Evolutionary conservation across 2,113 vertebrate genomes (phyloP).

Genomic region (Smithornis capensis): DNA sequence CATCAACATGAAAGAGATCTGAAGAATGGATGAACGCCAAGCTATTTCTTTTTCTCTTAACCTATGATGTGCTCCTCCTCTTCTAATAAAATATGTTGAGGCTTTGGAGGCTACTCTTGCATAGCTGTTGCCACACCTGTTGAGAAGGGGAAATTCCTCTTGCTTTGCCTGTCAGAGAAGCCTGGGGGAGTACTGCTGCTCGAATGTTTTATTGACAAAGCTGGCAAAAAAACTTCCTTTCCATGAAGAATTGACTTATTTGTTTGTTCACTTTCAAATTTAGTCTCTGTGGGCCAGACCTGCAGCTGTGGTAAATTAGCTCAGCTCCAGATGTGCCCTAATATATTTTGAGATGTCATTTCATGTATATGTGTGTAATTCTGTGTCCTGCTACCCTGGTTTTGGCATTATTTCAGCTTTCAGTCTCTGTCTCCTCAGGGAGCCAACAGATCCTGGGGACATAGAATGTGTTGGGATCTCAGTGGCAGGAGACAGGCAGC

Average conservation of each 20-base stretch:
- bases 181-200: background rate
- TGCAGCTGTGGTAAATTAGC: conserved; percentile 54
- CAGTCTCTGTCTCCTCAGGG: background rate
- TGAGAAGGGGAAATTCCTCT: conserved; percentile 57
- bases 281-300: conserved; percentile 23
- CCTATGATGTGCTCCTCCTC: background rate
- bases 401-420: background rate
- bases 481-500: background rate
- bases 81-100: conserved; percentile 32
- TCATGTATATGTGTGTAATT: background rate
- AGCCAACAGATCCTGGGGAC: background rate
- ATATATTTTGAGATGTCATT: background rate
- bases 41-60: background rate
- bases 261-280: conserved; percentile 41
- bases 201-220: conserved; percentile 40
- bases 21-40: conserved; percentile 6
- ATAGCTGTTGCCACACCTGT: conserved; percentile 57
- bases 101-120: conserved; percentile 31
- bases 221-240: conserved; percentile 33
- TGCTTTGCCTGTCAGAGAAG: background rate
- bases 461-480: background rate
- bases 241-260: conserved; percentile 52
- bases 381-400: background rate
- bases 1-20: background rate
- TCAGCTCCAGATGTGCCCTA: conserved; percentile 26